A percentile compares a stretch with the other conserved stretches of the same genome.
phyloP scores from a whole-genome alignment of 2,113 vertebrate species.

The Marcusenius ussheri region DNA sequence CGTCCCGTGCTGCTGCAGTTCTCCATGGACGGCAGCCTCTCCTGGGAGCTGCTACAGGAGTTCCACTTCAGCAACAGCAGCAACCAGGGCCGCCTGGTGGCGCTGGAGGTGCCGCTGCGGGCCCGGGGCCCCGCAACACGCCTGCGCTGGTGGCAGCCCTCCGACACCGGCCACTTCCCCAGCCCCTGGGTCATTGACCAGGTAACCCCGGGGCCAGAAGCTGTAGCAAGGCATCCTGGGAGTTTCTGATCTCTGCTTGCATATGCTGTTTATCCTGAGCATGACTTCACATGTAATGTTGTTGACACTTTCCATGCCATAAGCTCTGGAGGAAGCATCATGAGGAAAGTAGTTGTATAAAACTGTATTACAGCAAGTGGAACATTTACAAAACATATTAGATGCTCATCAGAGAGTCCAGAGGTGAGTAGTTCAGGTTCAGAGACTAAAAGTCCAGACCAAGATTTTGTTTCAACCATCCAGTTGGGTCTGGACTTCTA shows the following conservation, averaged over 20 bases:
- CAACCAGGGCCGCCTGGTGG: conserved; percentile 85
- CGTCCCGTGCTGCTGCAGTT: conserved; percentile 92
- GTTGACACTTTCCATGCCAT: background rate
- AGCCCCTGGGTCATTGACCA: conserved; percentile 94
- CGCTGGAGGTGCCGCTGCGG: conserved; percentile 84
- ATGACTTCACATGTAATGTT: background rate
- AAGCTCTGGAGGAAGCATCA: background rate
- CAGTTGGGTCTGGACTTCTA: no score
- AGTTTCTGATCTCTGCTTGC: background rate
- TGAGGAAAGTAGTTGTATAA: background rate
- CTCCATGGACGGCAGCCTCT: conserved; percentile 83
- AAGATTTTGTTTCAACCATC: no score
- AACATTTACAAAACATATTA: background rate
- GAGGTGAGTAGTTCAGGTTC: background rate
- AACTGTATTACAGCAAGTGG: background rate
- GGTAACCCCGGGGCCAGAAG: conserved; percentile 46
- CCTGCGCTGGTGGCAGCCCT: conserved; percentile 96
- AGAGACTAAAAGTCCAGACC: no score
- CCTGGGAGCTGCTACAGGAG: conserved; percentile 88
- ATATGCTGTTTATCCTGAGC: background rate
- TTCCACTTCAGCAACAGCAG: conserved; percentile 96
- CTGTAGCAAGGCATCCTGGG: background rate
- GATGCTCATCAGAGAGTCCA: background rate
- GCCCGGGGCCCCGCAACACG: conserved; percentile 77
- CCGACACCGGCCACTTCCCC: conserved; percentile 87